Conservation (phyloP, 2,888 invertebrate species). For the Lagria hirta region DNA sequence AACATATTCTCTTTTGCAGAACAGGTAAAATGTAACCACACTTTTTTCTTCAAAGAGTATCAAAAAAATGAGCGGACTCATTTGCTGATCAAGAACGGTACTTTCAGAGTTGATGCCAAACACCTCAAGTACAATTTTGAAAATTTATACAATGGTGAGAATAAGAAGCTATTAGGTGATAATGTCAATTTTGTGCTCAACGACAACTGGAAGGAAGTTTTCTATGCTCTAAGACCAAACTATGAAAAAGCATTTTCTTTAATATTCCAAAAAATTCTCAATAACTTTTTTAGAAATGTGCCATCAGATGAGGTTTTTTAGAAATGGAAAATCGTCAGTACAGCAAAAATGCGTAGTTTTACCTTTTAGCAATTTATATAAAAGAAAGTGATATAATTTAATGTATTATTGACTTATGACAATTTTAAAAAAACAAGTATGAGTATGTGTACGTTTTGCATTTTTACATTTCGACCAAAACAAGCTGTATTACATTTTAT, state of each 20-base stretch:
- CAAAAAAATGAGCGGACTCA: background rate
- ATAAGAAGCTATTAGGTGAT: background rate
- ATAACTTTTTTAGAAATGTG: no score
- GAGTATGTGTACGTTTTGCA: no score
- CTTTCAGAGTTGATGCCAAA: background rate
- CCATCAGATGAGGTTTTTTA: no score
- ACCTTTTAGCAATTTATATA: no score
- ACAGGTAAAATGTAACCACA: conserved; percentile 2
- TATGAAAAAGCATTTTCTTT: conserved; percentile 6
- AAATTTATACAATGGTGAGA: conserved; percentile 5
- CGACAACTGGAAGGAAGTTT: conserved; percentile 10
- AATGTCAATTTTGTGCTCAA: conserved; percentile 7
- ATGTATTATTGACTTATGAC: no score
- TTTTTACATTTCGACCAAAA: no score
- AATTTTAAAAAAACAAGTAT: no score
- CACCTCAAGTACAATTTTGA: conserved; percentile 3
- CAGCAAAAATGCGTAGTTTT: no score
- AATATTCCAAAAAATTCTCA: no score
- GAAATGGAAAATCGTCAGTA: no score
- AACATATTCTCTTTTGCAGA: conserved; percentile 1
- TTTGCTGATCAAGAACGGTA: conserved; percentile 2
- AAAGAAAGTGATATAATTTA: no score
- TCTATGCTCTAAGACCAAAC: background rate
- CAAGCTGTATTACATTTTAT: no score
- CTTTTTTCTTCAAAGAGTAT: conserved; percentile 4